A percentile compares a stretch with the other conserved stretches of the same genome.
Evolutionary conservation across 2,888 invertebrate species (phyloP).

Genomic region (Melanotus villosus): DNA sequence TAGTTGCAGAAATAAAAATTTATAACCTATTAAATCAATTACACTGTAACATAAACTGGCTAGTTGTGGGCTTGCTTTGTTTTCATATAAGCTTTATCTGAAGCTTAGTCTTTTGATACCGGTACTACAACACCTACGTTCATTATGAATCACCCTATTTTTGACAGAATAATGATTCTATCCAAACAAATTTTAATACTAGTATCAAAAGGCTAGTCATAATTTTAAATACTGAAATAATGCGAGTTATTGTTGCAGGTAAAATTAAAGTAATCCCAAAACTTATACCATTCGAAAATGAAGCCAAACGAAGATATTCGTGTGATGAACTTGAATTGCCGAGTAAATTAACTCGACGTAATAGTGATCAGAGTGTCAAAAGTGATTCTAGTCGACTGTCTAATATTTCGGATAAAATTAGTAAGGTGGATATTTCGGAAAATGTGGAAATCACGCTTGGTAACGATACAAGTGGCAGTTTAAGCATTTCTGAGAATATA

Average conservation of each 20-base stretch:
- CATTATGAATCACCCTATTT: too few species aligned
- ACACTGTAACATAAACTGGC: too few species aligned
- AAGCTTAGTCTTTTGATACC: too few species aligned
- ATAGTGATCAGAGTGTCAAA: conserved; percentile 59
- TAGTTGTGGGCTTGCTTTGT: neutral
- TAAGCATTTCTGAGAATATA: conserved; percentile 53
- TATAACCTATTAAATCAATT: too few species aligned
- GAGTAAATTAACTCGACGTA: conserved; percentile 53
- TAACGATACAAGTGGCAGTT: conserved; percentile 49
- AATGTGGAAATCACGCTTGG: conserved; percentile 60
- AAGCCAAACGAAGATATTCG: conserved; percentile 35
- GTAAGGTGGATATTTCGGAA: conserved; percentile 59
- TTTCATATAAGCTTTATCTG: neutral
- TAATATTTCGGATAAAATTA: conserved; percentile 60
- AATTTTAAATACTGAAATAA: neutral
- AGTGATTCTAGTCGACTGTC: conserved; percentile 58
- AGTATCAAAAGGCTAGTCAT: too few species aligned
- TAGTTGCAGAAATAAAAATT: too few species aligned
- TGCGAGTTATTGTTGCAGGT: conserved; percentile 47
- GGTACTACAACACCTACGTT: too few species aligned
- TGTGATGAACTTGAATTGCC: conserved; percentile 44
- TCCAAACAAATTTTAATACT: too few species aligned
- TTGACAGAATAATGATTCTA: too few species aligned
- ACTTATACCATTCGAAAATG: conserved; percentile 13
- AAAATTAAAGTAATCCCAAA: conserved; percentile 49